phyloP scores from a whole-genome alignment of 2,888 invertebrate genomes.

The Lacanobia oleracea region DNA sequence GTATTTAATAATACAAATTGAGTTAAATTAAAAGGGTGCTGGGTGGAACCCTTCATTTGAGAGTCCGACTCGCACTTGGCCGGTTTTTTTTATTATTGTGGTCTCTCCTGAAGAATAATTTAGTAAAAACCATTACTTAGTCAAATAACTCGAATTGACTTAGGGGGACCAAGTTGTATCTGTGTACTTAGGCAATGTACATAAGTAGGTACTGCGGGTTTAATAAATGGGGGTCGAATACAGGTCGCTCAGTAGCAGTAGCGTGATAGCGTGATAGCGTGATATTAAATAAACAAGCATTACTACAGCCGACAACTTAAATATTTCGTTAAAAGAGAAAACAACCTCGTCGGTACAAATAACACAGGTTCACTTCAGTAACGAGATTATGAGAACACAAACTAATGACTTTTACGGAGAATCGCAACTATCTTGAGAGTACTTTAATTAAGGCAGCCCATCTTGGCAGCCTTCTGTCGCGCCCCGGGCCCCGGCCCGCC shows the following conservation, averaged over 20 bases:
- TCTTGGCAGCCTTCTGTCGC: constrained; percentile 17
- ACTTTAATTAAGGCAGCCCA: constrained; percentile 32
- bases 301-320: not conserved
- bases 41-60: no score
- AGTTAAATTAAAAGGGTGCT: no score
- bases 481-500: not conserved
- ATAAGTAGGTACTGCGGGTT: not conserved
- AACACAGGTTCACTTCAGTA: constrained; percentile 1
- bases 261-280: constrained; percentile 36
- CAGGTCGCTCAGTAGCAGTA: constrained; percentile 12
- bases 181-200: not conserved
- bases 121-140: no score
- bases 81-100: no score
- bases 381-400: constrained; percentile 28
- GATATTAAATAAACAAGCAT: constrained; percentile 8
- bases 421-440: constrained; percentile 40
- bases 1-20: no score
- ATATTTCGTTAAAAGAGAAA: constrained; percentile 9
- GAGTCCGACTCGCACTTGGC: no score
- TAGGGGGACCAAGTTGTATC: not conserved
- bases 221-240: constrained; percentile 14
- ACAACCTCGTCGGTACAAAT: not conserved
- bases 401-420: constrained; percentile 34
- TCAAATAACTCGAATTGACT: no score
- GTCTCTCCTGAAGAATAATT: no score